phyloP scores from a whole-genome alignment of 2,113 vertebrate species.

The Gasterosteus aculeatus region DNA sequence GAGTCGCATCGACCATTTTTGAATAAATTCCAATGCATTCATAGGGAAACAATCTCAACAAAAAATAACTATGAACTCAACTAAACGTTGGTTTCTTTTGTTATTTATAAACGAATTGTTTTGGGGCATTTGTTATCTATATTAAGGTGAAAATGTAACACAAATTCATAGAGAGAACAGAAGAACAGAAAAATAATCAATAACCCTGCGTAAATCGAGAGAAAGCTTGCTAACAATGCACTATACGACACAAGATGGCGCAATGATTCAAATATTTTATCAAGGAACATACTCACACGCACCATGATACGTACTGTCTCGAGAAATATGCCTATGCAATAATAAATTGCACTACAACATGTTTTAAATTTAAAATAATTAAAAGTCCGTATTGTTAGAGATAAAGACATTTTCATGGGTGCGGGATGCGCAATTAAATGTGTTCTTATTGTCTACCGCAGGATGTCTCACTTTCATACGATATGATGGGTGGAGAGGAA shows the following conservation, averaged over 20 bases:
- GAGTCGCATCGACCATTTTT: background rate
- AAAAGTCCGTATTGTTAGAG: background rate
- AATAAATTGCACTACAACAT: no score
- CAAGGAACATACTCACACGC: background rate
- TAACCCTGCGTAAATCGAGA: background rate
- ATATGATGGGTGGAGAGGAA: background rate
- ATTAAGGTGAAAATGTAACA: no score
- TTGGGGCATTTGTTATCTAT: background rate
- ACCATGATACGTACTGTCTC: no score
- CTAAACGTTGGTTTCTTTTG: background rate
- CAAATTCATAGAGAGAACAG: background rate
- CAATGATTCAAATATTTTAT: background rate
- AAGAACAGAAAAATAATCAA: background rate
- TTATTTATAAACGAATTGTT: background rate
- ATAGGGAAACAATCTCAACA: no score
- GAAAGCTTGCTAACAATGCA: background rate
- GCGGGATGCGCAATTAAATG: background rate
- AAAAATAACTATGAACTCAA: background rate
- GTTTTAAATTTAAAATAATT: background rate
- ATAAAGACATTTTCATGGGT: background rate
- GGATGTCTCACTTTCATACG: conserved; percentile 54
- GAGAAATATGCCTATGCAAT: no score
- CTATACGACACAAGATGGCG: background rate
- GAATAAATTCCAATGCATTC: background rate
- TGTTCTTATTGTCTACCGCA: conserved; percentile 39